Evolutionary conservation across 2,888 invertebrate species (phyloP).

Genomic region (Hypsopygia costalis): DNA sequence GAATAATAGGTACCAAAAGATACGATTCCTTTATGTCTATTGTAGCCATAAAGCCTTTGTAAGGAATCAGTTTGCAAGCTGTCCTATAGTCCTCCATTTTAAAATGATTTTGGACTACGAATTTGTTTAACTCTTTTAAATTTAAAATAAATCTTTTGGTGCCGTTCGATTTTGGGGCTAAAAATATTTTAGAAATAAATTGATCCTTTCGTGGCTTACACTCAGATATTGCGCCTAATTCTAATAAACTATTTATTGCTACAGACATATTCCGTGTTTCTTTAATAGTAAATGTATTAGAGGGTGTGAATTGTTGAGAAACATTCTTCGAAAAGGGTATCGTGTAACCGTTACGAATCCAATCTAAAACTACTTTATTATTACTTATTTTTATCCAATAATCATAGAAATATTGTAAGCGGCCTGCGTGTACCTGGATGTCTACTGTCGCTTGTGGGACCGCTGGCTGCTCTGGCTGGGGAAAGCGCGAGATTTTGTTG

Average conservation of each 20-base stretch:
- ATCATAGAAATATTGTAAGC: slow-evolving; percentile 16
- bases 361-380: slow-evolving; percentile 13
- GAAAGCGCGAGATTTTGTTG: too few species aligned
- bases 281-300: not conserved
- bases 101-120: slow-evolving; percentile 9
- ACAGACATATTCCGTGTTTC: slow-evolving; percentile 12
- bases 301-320: slow-evolving; percentile 2
- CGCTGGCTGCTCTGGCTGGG: slow-evolving; percentile 4
- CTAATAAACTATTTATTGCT: slow-evolving; percentile 17
- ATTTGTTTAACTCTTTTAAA: not conserved
- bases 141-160: slow-evolving; percentile 15
- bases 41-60: slow-evolving; percentile 11
- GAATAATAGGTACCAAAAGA: slow-evolving; percentile 7
- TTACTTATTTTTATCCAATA: slow-evolving; percentile 18
- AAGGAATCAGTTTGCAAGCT: slow-evolving; percentile 7
- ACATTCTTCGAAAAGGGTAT: slow-evolving; percentile 9
- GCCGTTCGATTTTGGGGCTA: slow-evolving; percentile 19
- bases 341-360: slow-evolving; percentile 14
- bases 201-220: slow-evolving; percentile 12
- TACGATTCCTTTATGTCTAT: slow-evolving; percentile 14
- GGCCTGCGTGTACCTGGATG: slow-evolving; percentile 20
- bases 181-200: slow-evolving; percentile 19
- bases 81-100: slow-evolving; percentile 18
- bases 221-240: slow-evolving; percentile 17
- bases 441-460: slow-evolving; percentile 4